These are phyloP conservation scores for Cichlasoma orientale DNA, from an alignment of 2,797 vertebrate species.

Conservation along the genomic window DNA sequence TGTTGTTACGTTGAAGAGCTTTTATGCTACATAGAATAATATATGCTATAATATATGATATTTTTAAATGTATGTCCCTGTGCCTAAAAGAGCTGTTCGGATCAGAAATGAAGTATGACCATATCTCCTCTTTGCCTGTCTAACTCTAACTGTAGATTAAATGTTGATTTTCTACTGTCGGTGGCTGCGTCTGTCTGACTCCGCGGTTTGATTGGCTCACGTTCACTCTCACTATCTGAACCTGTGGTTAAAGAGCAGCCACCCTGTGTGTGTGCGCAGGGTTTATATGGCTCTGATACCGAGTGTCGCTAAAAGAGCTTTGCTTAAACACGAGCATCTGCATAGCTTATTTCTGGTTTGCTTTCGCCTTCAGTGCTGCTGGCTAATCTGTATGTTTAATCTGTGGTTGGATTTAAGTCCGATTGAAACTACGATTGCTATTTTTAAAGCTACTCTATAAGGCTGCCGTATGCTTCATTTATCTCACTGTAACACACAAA, in stretches of 20 bases:
- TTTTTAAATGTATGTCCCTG: conserved; percentile 76
- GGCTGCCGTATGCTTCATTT: too few species aligned
- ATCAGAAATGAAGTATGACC: conserved; percentile 61
- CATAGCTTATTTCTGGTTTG: not conserved
- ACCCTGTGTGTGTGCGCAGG: not conserved
- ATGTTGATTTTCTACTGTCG: conserved; percentile 75
- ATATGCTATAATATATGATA: conserved; percentile 76
- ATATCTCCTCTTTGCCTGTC: conserved; percentile 71
- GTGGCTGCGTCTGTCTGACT: not conserved
- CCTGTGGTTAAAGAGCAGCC: not conserved
- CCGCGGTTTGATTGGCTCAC: not conserved
- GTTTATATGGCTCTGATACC: rapidly evolving
- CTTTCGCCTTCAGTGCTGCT: not conserved
- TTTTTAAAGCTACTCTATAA: not conserved
- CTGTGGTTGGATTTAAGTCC: not conserved
- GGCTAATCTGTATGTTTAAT: rapidly evolving
- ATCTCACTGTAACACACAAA: not conserved
- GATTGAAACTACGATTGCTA: not conserved
- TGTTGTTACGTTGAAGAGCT: conserved; percentile 66
- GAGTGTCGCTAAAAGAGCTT: not conserved
- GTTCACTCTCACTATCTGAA: not conserved
- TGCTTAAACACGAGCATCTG: not conserved
- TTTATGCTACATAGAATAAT: conserved; percentile 80
- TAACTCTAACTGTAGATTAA: conserved; percentile 71
- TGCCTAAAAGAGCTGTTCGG: conserved; percentile 67